phyloP scores from a whole-genome alignment of 2,888 invertebrate genomes.

The Loripinus fragilis region DNA sequence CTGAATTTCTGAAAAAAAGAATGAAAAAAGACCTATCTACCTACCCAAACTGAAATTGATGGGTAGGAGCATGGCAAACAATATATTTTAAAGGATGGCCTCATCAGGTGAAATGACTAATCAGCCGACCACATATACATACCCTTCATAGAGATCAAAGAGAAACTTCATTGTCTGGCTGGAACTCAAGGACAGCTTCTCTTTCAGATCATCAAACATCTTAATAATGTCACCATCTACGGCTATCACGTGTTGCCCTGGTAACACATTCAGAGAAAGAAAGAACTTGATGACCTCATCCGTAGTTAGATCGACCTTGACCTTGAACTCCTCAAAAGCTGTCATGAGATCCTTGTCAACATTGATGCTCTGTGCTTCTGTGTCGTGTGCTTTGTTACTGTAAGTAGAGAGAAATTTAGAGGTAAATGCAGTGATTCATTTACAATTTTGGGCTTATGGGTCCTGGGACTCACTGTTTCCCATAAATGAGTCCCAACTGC shows the following conservation, averaged over 20 bases:
- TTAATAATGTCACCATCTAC: conserved; percentile 34
- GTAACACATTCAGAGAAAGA: conserved; percentile 36
- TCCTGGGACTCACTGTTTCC: too few relatives aligned
- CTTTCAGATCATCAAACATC: conserved; percentile 41
- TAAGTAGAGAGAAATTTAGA: too few relatives aligned
- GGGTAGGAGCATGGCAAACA: too few relatives aligned
- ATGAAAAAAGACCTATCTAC: too few relatives aligned
- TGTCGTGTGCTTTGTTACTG: conserved; percentile 43
- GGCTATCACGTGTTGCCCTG: conserved; percentile 35
- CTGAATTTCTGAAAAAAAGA: too few relatives aligned
- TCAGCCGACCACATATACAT: not conserved
- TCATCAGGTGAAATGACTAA: too few relatives aligned
- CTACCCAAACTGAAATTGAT: too few relatives aligned
- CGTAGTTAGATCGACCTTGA: conserved; percentile 32
- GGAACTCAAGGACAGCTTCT: conserved; percentile 26
- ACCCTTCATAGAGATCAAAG: conserved; percentile 42
- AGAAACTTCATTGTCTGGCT: conserved; percentile 45
- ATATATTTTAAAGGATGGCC: too few relatives aligned
- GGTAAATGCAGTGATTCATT: too few relatives aligned
- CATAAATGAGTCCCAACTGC: too few relatives aligned
- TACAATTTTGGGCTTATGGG: too few relatives aligned
- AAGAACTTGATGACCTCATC: conserved; percentile 52
- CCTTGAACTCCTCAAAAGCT: conserved; percentile 43
- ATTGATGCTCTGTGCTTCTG: conserved; percentile 31
- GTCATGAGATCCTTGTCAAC: conserved; percentile 33